phyloP scores from a whole-genome alignment of 30 jellyfish, hydroid and myxozoan genomes.

The Turritopsis dohrnii region DNA sequence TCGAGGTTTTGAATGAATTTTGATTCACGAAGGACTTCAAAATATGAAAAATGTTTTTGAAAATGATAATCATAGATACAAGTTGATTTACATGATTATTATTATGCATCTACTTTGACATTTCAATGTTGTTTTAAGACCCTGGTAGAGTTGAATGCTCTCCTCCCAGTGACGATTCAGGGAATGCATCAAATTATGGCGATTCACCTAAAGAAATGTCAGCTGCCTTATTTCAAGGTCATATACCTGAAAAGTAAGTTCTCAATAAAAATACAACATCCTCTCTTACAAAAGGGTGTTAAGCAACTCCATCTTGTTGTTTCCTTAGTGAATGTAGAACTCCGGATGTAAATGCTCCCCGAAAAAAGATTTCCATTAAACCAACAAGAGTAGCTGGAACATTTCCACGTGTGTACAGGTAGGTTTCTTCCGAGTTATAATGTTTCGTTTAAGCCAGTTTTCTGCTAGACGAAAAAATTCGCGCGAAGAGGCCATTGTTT shows the following conservation, averaged over 20 bases:
- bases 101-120: neutral
- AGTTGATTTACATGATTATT: neutral
- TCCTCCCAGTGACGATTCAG: constrained; percentile 28
- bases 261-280: neutral
- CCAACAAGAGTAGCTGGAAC: neutral
- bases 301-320: neutral
- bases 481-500: no score
- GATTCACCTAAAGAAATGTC: constrained; percentile 15
- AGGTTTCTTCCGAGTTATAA: no score
- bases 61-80: neutral
- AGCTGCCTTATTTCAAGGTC: neutral
- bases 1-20: neutral
- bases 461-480: no score
- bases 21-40: neutral
- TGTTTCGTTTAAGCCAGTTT: no score
- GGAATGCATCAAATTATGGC: constrained; percentile 5
- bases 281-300: neutral
- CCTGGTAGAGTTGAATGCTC: neutral
- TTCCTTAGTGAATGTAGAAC: neutral
- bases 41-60: no score
- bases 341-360: neutral
- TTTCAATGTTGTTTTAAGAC: neutral
- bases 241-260: neutral
- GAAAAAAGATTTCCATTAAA: neutral
- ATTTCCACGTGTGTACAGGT: neutral